phyloP scores from a whole-genome alignment of 2,113 vertebrate species.

The Megaceryle torquata region DNA sequence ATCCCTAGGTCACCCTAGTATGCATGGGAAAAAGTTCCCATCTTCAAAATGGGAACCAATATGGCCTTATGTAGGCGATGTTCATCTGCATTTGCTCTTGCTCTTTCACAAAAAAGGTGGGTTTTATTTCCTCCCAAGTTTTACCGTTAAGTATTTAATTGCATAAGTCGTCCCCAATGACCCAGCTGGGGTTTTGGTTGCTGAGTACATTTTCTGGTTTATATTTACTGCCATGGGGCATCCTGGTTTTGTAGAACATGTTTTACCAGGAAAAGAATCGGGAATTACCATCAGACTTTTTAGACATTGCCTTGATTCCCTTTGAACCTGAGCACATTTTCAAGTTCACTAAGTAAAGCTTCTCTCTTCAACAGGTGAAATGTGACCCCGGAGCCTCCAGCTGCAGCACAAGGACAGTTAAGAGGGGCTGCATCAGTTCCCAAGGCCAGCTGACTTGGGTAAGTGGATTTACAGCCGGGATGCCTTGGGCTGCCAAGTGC shows the following conservation, averaged over 20 bases:
- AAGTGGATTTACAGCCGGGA: background rate
- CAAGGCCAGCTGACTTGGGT: background rate
- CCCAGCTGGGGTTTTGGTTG: background rate
- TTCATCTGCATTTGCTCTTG: background rate
- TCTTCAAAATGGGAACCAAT: background rate
- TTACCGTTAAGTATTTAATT: background rate
- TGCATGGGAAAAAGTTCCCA: background rate
- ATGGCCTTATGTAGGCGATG: background rate
- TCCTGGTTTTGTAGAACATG: background rate
- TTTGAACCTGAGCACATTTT: background rate
- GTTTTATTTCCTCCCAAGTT: background rate
- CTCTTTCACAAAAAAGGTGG: background rate
- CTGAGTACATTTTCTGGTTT: background rate
- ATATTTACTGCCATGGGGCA: background rate
- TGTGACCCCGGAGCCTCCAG: background rate
- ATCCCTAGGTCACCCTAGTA: background rate
- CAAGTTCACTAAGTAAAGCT: background rate
- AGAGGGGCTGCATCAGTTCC: background rate
- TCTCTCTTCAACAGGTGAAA: background rate
- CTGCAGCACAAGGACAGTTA: accelerated
- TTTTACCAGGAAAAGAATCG: background rate
- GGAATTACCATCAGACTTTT: background rate
- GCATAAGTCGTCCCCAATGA: background rate
- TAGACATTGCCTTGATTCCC: background rate
- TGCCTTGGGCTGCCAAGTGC: accelerated